Evolutionary conservation across 1,140 invertebrate species (phyloP).

Genomic region (Lamellibrachia luymesi): DNA sequence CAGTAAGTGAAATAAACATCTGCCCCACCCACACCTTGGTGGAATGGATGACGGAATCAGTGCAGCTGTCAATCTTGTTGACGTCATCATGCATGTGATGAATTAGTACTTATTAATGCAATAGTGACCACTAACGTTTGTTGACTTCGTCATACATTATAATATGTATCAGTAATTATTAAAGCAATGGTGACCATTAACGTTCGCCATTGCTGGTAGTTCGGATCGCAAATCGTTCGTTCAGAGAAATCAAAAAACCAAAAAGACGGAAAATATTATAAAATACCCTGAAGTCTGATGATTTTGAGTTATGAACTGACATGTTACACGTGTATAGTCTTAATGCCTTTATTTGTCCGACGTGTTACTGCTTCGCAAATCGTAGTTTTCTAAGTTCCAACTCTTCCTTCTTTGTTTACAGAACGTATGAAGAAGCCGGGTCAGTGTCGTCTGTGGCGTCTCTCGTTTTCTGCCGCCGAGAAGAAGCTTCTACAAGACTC

Average conservation of each 20-base stretch:
- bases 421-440: background rate
- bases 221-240: too few relatives aligned
- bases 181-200: too few relatives aligned
- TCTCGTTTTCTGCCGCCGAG: slow-evolving; percentile 4
- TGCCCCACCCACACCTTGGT: background rate
- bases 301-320: background rate
- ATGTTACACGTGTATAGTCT: background rate
- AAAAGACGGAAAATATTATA: too few relatives aligned
- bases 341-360: background rate
- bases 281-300: too few relatives aligned
- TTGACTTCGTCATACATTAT: too few relatives aligned
- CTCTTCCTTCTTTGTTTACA: background rate
- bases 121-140: too few relatives aligned
- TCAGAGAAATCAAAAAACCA: too few relatives aligned
- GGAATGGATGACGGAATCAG: background rate
- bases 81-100: too few relatives aligned
- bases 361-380: background rate
- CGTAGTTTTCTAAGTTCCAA: background rate
- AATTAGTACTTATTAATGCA: too few relatives aligned
- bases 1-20: background rate
- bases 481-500: background rate
- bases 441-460: slow-evolving; percentile 6
- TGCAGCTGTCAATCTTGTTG: background rate
- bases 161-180: too few relatives aligned
- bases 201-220: too few relatives aligned